phyloP scores from a whole-genome alignment of 2,888 invertebrate species.

The Hirtodrosophila trivittata region DNA sequence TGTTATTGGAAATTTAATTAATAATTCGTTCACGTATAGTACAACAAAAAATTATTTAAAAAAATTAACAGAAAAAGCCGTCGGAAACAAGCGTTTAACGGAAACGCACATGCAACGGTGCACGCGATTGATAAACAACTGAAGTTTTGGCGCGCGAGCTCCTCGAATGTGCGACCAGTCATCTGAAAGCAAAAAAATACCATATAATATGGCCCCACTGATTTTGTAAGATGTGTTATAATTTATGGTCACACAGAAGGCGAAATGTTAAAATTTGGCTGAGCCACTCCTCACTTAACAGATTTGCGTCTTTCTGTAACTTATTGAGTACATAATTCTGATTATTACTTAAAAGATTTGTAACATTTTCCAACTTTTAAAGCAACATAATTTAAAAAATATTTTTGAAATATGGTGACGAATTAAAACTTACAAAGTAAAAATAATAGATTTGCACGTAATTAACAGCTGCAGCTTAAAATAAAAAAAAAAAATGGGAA shows the following conservation, averaged over 20 bases:
- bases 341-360: too few relatives aligned
- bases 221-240: too few relatives aligned
- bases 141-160: conserved; percentile 50
- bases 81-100: conserved; percentile 37
- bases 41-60: conserved; percentile 46
- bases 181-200: conserved; percentile 18
- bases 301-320: too few relatives aligned
- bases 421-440: too few relatives aligned
- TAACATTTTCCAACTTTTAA: too few relatives aligned
- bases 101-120: conserved; percentile 51
- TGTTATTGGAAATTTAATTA: conserved; percentile 24
- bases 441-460: too few relatives aligned
- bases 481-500: background rate
- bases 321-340: too few relatives aligned
- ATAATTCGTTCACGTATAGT: conserved; percentile 29
- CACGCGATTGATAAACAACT: conserved; percentile 64
- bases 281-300: conserved; percentile 27
- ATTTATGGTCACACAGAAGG: conserved; percentile 14
- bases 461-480: too few relatives aligned
- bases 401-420: too few relatives aligned
- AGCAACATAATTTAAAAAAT: too few relatives aligned
- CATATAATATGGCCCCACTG: background rate
- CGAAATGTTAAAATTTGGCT: conserved; percentile 5
- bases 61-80: conserved; percentile 45
- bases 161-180: conserved; percentile 27